A percentile compares a stretch with the other conserved stretches of the same genome.
phyloP scores from a whole-genome alignment of 2,113 vertebrate genomes.

The Pygoscelis adeliae region DNA sequence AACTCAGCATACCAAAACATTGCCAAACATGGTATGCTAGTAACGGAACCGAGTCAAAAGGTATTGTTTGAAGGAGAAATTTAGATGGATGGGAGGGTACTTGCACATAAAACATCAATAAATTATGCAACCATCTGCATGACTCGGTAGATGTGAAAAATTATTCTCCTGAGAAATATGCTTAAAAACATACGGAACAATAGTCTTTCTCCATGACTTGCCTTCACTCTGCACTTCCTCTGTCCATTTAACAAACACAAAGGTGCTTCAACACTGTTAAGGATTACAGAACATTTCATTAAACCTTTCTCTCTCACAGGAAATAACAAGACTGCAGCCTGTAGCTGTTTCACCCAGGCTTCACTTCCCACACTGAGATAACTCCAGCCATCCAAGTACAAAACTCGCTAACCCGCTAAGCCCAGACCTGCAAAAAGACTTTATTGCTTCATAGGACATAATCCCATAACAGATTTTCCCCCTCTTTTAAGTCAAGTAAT shows the following conservation, averaged over 20 bases:
- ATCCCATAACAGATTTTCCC: not conserved
- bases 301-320: not conserved
- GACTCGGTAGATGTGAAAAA: not conserved
- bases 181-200: not conserved
- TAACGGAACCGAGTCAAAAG: not conserved
- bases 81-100: not conserved
- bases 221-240: not conserved
- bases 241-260: not conserved
- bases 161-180: not conserved
- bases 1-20: slow-evolving; percentile 7
- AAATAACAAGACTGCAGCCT: not conserved
- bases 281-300: not conserved
- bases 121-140: not conserved
- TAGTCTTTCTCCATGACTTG: not conserved
- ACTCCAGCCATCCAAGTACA: not conserved
- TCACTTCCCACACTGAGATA: not conserved
- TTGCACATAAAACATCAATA: not conserved
- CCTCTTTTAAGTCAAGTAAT: not conserved
- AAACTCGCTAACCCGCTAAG: not conserved
- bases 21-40: slow-evolving; percentile 14
- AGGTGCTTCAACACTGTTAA: not conserved
- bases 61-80: not conserved
- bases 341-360: not conserved
- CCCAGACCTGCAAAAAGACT: not conserved
- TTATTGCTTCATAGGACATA: not conserved